Conservation (phyloP, 2,888 invertebrate genomes). For the Meandrusa payeni region DNA sequence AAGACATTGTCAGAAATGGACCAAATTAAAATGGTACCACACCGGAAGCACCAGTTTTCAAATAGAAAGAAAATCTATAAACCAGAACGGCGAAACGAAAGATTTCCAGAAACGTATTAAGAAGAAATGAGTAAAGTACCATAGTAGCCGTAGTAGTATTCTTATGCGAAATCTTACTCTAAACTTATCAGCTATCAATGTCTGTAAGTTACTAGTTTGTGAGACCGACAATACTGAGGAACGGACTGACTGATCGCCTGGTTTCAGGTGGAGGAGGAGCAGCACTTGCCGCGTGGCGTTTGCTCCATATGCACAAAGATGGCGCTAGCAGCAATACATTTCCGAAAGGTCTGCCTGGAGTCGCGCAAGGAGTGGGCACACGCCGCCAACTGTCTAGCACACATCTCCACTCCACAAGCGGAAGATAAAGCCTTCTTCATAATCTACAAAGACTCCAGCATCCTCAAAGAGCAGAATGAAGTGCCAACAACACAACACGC, state of each 20-base stretch:
- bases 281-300: slow-evolving; percentile 49
- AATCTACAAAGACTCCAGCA: slow-evolving; percentile 35
- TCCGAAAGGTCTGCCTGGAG: slow-evolving; percentile 46
- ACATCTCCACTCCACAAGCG: slow-evolving; percentile 32
- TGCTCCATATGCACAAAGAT: slow-evolving; percentile 54
- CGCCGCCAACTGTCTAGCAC: slow-evolving; percentile 36
- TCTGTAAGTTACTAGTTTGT: too few relatives aligned
- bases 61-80: too few relatives aligned
- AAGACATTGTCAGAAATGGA: too few relatives aligned
- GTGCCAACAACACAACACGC: slow-evolving; percentile 33
- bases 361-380: slow-evolving; percentile 50
- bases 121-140: too few relatives aligned
- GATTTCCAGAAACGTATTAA: too few relatives aligned
- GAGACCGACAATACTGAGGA: slow-evolving; percentile 37
- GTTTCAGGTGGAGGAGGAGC: slow-evolving; percentile 66
- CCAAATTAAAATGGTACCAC: too few relatives aligned
- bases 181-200: too few relatives aligned
- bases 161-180: too few relatives aligned
- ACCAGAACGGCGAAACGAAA: too few relatives aligned
- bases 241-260: slow-evolving; percentile 62
- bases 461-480: slow-evolving; percentile 39
- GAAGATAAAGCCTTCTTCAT: slow-evolving; percentile 47
- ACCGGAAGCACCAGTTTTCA: too few relatives aligned
- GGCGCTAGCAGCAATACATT: slow-evolving; percentile 43
- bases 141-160: too few relatives aligned